Base-by-base conservation (phyloP, 1,140 invertebrate species). In the Heterodera carotae region DNA sequence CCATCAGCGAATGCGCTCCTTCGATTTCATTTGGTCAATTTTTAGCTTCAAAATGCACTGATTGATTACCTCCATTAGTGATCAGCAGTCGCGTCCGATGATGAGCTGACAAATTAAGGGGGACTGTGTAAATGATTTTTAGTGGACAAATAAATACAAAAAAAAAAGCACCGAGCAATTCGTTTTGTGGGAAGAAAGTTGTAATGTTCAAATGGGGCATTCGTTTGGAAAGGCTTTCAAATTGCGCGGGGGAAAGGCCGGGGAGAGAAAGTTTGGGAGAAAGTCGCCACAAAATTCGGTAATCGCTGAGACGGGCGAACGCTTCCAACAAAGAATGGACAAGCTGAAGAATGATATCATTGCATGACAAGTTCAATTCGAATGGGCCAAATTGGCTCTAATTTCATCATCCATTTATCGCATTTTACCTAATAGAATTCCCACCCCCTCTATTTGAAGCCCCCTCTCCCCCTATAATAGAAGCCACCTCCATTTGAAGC, bases 171-270 rank as follows among this genome's bases (percentile, higher is more conserved):
- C 84, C 85, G n/a, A 86, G 76, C 31, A 86, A 76, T 75, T 86
- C 85, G 69, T 86, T 86, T 73, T 86, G 85, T 34, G 85, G 85
- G 43, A 86, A 77, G 70, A 80, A 86, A n/a, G 84, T 81, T 4
- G 85, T 86, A 22, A 86, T 68, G 67, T 86, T 86, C 31, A 86
- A 83, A 68, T 86, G 86, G 2, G 62, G 53, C 25, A 84, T 84
- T 18, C 84, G 39, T 7, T 66, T 36, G 4, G 76, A 75, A 29
- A 79, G 29, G 48, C 82, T 79, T 60, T 84, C 82, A 31, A 76
- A 34, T 74, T 66, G 68, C 3, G 69, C n/a, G 6, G 62, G 8
- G 62, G 29, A 31, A 39, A 71, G 43, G 77, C 85, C 84, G 15
- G 80, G 76, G 18, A 85, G 77, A 10, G 73, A 53, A 62, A 86